Percentiles rank a stretch among this genome's conserved stretches.
Conservation (phyloP, 2,113 vertebrate genomes). For the Anhinga anhinga region DNA sequence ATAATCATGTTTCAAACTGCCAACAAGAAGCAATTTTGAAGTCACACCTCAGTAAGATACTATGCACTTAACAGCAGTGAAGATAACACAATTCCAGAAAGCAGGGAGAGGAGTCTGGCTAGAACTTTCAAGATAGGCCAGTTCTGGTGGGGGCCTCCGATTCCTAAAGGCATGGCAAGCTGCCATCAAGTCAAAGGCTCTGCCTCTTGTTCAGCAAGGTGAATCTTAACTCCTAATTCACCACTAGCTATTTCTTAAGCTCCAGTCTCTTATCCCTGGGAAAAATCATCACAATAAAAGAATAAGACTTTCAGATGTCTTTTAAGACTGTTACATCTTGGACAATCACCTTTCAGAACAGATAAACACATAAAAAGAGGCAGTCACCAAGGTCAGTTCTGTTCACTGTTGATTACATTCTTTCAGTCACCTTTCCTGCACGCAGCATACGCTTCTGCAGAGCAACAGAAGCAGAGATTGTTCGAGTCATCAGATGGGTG, state of each 20-base stretch:
- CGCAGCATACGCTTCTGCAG: neutral
- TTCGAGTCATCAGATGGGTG: neutral
- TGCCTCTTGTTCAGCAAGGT: neutral
- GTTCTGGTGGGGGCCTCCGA: neutral
- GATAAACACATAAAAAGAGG: neutral
- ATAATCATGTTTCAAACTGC: neutral
- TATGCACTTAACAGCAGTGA: neutral
- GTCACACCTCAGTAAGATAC: neutral
- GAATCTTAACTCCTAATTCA: neutral
- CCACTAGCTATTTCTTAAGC: neutral
- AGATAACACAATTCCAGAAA: neutral
- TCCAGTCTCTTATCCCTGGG: neutral
- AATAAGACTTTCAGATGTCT: neutral
- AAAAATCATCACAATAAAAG: neutral
- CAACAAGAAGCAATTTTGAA: neutral
- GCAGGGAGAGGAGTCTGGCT: neutral
- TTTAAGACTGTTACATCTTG: neutral
- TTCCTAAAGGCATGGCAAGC: neutral
- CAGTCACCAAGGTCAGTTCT: neutral
- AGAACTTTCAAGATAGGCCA: neutral
- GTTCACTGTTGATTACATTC: neutral
- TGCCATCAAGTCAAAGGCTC: neutral
- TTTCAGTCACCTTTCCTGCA: neutral
- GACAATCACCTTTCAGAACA: neutral
- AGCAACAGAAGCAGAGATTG: neutral